A percentile compares a stretch with the other conserved stretches of the same genome.
Evolutionary conservation across 1,140 invertebrate genomes (phyloP).

Genomic region (Euura saliciscinereae): DNA sequence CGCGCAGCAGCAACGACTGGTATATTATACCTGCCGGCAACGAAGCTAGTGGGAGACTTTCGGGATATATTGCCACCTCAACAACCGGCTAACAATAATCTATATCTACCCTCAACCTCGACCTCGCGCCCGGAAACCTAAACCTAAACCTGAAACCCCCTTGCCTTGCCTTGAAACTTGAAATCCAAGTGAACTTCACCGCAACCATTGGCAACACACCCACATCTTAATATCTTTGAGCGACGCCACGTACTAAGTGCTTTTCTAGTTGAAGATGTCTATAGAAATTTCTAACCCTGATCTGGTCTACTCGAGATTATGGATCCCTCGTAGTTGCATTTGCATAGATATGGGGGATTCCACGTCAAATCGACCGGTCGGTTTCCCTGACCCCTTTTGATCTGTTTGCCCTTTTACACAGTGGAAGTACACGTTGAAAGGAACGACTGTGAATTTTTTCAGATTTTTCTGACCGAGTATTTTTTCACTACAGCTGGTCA

Average conservation of each 20-base stretch:
- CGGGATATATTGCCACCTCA: slow-evolving; percentile 30
- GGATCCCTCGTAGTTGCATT: too few species aligned
- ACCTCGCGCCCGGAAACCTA: background rate
- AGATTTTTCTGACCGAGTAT: too few species aligned
- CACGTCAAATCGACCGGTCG: too few species aligned
- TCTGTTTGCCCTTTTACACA: too few species aligned
- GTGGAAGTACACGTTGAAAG: too few species aligned
- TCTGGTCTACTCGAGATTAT: too few species aligned
- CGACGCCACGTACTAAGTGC: background rate
- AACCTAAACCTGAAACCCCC: background rate
- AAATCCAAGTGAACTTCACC: background rate
- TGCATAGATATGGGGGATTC: too few species aligned
- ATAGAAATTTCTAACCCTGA: too few species aligned
- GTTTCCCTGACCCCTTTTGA: too few species aligned
- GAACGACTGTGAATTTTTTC: too few species aligned
- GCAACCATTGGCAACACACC: background rate
- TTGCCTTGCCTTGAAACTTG: too few species aligned
- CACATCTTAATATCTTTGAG: background rate
- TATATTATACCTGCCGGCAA: background rate
- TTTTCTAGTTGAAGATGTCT: background rate
- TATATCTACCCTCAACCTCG: slow-evolving; percentile 21
- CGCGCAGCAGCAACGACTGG: background rate
- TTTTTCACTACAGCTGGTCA: too few species aligned
- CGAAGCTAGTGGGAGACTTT: slow-evolving; percentile 17
- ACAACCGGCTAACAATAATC: slow-evolving; percentile 35